Conservation (phyloP, 2,797 vertebrate genomes). For the Sebastes diploproa region DNA sequence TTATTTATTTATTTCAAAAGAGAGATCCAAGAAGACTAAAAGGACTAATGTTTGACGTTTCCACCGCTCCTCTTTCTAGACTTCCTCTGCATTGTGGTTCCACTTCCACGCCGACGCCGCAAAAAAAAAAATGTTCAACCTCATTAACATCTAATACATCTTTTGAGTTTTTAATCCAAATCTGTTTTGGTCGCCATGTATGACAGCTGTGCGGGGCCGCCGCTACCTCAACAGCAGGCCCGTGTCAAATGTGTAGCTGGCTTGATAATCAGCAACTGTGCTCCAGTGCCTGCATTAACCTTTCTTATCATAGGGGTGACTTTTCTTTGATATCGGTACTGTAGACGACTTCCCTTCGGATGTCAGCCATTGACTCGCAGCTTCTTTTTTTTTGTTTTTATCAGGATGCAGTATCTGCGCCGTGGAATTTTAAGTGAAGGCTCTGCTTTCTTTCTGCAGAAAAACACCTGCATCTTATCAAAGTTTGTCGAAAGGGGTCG, state of each 20-base stretch:
- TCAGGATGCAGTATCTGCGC: slow-evolving; percentile 62
- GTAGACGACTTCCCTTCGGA: slow-evolving; percentile 52
- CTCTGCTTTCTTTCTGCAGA: slow-evolving; percentile 61
- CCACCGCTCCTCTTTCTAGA: background rate
- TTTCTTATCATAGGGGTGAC: slow-evolving; percentile 64
- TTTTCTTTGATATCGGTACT: slow-evolving; percentile 57
- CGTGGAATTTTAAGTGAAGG: slow-evolving; percentile 65
- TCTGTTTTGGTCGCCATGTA: slow-evolving; percentile 49
- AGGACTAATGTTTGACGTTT: slow-evolving; percentile 45
- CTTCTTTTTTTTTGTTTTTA: slow-evolving; percentile 30
- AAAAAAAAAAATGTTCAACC: slow-evolving; percentile 28
- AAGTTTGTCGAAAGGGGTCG: slow-evolving; percentile 58
- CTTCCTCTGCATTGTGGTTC: slow-evolving; percentile 9
- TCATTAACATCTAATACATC: slow-evolving; percentile 34
- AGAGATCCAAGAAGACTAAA: slow-evolving; percentile 22
- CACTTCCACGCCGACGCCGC: background rate
- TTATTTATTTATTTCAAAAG: slow-evolving; percentile 28
- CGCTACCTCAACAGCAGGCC: slow-evolving; percentile 53
- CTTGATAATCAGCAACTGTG: slow-evolving; percentile 65
- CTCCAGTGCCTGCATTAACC: slow-evolving; percentile 71
- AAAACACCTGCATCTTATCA: slow-evolving; percentile 79
- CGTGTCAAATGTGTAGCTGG: slow-evolving; percentile 42
- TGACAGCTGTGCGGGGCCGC: slow-evolving; percentile 41
- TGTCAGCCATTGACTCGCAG: slow-evolving; percentile 51
- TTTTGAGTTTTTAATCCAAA: slow-evolving; percentile 31